Base-by-base conservation (phyloP, 2,113 vertebrate species). In the Epinephelus moara region DNA sequence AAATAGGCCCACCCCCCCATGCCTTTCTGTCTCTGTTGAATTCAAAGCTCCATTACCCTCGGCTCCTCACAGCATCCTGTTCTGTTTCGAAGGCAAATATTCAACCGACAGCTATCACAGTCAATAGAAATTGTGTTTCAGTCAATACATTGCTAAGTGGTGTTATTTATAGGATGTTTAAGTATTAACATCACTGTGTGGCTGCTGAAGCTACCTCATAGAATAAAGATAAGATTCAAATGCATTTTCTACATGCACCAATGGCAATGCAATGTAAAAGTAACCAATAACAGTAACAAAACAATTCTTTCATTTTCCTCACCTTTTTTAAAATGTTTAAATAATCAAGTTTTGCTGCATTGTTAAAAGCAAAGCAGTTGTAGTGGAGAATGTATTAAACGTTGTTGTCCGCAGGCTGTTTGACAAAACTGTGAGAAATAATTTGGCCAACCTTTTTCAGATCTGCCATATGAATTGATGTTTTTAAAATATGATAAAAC, bases 1-100 rank as follows among this genome's bases (percentile, higher is more conserved):
- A 92, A 95, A 95, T 91, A 21, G 42, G 18, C 47, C 71, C 23
- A 11, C n/a, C 37, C n/a, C n/a, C 47, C 49, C 33, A 9, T 27
- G 18, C 30, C n/a, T 56, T 15, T 62, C 64, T 73, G 30, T 66
- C 50, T 52, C 27, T 83, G 25, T 45, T 70, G 56, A 63, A 37
- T 52, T 86, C 19, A 70, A 45, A 70, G 70, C 55, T 52, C 21
- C 52, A 76, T 89, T 85, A 70, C 62, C 23, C 19, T 50, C 4
- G 0, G 67, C 69, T 84, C 25, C 47, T 89, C 49, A 55, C 45
- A 52, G 62, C 56, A 71, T 80, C 70, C 73, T 77, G 27, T 13
- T 70, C 25, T 67, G 25, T 61, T 30, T 59, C 0, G 8, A 83
- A 70, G 47, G 42, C 56, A 81, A 69, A 71, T 72, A 47, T 50